These are phyloP conservation scores for Battus philenor DNA, from an alignment of 1,140 invertebrate genomes.

Conservation along the genomic window DNA sequence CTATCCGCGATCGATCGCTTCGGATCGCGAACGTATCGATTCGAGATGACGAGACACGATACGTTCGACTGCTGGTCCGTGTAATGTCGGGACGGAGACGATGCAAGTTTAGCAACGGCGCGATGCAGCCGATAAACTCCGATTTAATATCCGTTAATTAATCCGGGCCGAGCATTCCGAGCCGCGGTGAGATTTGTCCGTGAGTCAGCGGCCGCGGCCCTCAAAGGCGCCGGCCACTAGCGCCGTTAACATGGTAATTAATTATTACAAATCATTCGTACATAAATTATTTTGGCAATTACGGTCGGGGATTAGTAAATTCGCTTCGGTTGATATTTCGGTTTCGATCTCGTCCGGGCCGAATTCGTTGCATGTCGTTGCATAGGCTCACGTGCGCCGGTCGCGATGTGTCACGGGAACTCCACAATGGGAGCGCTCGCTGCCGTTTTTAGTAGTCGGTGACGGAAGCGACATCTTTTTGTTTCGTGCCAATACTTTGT, in stretches of 20 bases:
- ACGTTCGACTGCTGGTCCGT: conserved; percentile 44
- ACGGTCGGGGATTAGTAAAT: conserved; percentile 34
- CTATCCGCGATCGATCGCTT: conserved; percentile 43
- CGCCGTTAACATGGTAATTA: conserved; percentile 70
- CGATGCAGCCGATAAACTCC: conserved; percentile 69
- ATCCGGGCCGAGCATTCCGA: conserved; percentile 65
- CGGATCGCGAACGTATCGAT: conserved; percentile 69
- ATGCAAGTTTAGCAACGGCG: conserved; percentile 63
- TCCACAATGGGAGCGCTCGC: conserved; percentile 39
- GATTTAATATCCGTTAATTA: conserved; percentile 74
- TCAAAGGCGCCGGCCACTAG: conserved; percentile 62
- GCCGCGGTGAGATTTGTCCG: conserved; percentile 60
- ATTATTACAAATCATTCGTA: conserved; percentile 65
- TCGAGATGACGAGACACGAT: conserved; percentile 63
- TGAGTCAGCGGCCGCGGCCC: conserved; percentile 61
- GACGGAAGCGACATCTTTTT: conserved; percentile 49
- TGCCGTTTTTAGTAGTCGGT: conserved; percentile 43
- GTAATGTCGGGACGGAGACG: conserved; percentile 21
- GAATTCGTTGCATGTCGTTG: conserved; percentile 23
- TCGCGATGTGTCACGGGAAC: conserved; percentile 34
- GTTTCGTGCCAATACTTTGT: conserved; percentile 35
- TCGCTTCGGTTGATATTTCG: conserved; percentile 18
- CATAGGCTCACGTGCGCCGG: conserved; percentile 45
- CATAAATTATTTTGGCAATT: conserved; percentile 50
- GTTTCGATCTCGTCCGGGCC: conserved; percentile 22